Percentiles rank a stretch among this genome's conserved stretches.
Conservation (phyloP, 2,888 invertebrate species). For the Pyrrhosoma nymphula region DNA sequence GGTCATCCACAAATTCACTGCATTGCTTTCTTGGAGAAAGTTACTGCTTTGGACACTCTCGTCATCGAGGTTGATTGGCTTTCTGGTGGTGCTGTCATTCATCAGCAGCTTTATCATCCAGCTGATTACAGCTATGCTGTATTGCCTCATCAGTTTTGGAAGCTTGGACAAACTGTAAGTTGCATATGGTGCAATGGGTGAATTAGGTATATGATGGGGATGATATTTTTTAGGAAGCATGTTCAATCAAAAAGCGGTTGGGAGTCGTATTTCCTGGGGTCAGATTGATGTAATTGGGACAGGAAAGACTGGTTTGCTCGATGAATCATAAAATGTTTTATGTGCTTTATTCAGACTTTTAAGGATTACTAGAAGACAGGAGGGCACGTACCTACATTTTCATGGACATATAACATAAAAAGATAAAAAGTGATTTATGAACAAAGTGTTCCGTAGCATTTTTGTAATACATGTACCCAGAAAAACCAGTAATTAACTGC, state of each 20-base stretch:
- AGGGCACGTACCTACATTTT: too few relatives aligned
- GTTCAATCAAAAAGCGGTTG: background rate
- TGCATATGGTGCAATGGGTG: background rate
- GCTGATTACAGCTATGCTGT: constrained; percentile 73
- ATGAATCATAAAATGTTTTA: background rate
- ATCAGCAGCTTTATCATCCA: constrained; percentile 73
- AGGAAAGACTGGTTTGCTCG: background rate
- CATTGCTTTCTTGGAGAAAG: constrained; percentile 73
- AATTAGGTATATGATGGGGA: background rate
- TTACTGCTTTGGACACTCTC: constrained; percentile 73
- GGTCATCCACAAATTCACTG: constrained; percentile 73
- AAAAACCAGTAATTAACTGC: too few relatives aligned
- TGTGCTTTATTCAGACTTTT: too few relatives aligned
- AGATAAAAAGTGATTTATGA: too few relatives aligned
- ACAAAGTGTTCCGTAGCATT: too few relatives aligned
- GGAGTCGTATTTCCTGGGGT: background rate
- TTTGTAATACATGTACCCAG: too few relatives aligned
- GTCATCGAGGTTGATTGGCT: constrained; percentile 74
- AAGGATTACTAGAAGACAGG: too few relatives aligned
- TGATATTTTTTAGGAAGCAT: background rate
- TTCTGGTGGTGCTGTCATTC: constrained; percentile 73
- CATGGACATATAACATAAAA: too few relatives aligned
- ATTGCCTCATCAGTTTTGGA: constrained; percentile 74
- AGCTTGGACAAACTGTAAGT: constrained; percentile 74
- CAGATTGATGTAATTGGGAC: background rate